Conservation (phyloP, 2,888 invertebrate species). For the Xylota sylvarum region DNA sequence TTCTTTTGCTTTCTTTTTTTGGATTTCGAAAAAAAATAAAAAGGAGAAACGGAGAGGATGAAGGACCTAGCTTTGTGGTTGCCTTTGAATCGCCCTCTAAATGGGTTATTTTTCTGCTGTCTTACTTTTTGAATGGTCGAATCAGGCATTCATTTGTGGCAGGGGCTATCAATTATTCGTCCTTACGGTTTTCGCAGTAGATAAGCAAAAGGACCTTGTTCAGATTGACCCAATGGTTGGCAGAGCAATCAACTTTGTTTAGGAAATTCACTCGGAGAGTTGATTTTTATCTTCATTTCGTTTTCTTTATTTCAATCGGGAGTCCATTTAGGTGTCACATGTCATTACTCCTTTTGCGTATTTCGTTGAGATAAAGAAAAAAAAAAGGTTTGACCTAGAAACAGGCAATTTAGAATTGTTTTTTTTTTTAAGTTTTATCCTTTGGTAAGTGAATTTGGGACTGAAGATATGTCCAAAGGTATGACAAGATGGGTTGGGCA, state of each 20-base stretch:
- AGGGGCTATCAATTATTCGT: slow-evolving; percentile 25
- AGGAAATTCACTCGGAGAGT: not conserved
- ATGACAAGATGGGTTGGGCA: not conserved
- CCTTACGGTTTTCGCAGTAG: not conserved
- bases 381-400: not conserved
- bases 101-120: slow-evolving; percentile 29
- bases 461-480: not conserved
- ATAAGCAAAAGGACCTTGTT: not conserved
- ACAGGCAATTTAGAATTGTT: not conserved
- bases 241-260: slow-evolving; percentile 16
- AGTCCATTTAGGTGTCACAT: slow-evolving; percentile 16
- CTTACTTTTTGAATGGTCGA: slow-evolving; percentile 26
- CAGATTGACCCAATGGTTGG: not conserved
- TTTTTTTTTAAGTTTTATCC: not conserved
- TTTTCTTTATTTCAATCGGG: slow-evolving; percentile 14
- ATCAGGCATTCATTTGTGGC: slow-evolving; percentile 17
- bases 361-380: not conserved
- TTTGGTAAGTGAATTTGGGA: not conserved
- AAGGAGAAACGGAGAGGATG: not conserved
- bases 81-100: slow-evolving; percentile 31
- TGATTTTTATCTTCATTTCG: not conserved
- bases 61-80: slow-evolving; percentile 27
- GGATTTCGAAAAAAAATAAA: not conserved
- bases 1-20: not conserved
- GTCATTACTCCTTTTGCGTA: not conserved